Evolutionary conservation across 2,888 invertebrate species (phyloP).

Genomic region (Habroteleia sp.): DNA sequence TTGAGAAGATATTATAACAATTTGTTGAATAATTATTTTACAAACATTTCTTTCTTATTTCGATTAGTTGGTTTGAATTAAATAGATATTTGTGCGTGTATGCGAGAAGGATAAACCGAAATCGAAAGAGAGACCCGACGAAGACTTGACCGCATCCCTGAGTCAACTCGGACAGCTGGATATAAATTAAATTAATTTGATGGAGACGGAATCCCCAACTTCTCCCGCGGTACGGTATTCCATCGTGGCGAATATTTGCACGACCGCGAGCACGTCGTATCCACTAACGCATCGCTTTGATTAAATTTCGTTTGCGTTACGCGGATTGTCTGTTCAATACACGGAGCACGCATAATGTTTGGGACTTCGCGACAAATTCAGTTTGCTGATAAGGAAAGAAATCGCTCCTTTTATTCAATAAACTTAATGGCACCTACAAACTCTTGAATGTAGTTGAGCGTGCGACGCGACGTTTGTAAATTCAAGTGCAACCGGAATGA

Average conservation of each 20-base stretch:
- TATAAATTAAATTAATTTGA: conserved; percentile 80
- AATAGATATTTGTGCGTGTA: conserved; percentile 9
- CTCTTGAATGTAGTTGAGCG: too few relatives aligned
- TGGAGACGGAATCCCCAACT: conserved; percentile 71
- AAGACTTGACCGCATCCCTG: conserved; percentile 68
- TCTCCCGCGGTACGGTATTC: conserved; percentile 43
- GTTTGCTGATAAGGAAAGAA: conserved; percentile 7
- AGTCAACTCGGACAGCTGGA: conserved; percentile 72
- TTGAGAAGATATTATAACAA: too few relatives aligned
- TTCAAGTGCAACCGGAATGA: conserved; percentile 17
- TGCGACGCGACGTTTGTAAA: not conserved
- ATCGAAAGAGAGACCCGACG: conserved; percentile 66
- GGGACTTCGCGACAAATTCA: conserved; percentile 6
- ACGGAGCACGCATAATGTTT: conserved; percentile 19
- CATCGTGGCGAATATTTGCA: conserved; percentile 71
- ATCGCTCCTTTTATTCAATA: conserved; percentile 14
- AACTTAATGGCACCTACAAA: conserved; percentile 1
- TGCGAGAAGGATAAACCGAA: conserved; percentile 34
- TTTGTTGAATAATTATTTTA: too few relatives aligned
- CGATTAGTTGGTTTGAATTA: too few relatives aligned
- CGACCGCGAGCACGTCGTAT: conserved; percentile 68
- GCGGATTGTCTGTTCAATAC: conserved; percentile 62
- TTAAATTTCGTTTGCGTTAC: conserved; percentile 71
- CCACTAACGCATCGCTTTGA: conserved; percentile 73
- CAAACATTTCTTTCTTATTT: too few relatives aligned